Base-by-base conservation (phyloP, 2,797 vertebrate genomes). In the Cottoperca gobio region DNA sequence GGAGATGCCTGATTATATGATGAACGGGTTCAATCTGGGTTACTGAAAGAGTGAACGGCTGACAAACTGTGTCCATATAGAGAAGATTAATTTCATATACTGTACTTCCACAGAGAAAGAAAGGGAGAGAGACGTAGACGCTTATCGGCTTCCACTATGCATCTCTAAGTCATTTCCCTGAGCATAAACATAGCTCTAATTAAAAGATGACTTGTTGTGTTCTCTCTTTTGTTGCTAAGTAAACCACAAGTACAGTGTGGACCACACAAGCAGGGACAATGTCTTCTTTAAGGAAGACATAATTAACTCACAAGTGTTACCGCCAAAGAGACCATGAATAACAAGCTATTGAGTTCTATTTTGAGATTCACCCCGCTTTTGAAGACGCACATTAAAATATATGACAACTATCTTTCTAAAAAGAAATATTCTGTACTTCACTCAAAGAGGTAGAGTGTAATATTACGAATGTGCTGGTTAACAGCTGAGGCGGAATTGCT, bases 131-230 rank as follows among this genome's bases (percentile, higher is more conserved):
- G 75, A 76, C 11, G 33, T 9, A 42, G 77, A 70, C 39, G 55
- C 78, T 90, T 91, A 86, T 89, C 76, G 52, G 73, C 66, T 73
- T 77, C 26, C 48, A 60, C 52, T 31, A 39, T 19, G 53, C 83
- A 81, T 85, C 83, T 84, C 88, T 50, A 79, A 91, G 88, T 92
- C 73, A 83, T 83, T 92, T 88, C 71, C 70, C 76, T 79, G 65
- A 82, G 79, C 60, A 79, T 88, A 88, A 91, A 92, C 82, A 91
- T 65, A 21, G 70, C 77, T 78, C 89, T 91, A 91, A 93, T 93
- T 92, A 93, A 93, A 91, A 92, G 90, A 90, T 83, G 85, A 89
- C 84, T 91, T 65, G 74, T 85, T 85, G 77, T 84, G 75, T 77
- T 90, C 76, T 84, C 71, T 82, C 45, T 79, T 90, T 89, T 58